Conservation (phyloP, 1,140 invertebrate species). For the Zaprionus davidi region DNA sequence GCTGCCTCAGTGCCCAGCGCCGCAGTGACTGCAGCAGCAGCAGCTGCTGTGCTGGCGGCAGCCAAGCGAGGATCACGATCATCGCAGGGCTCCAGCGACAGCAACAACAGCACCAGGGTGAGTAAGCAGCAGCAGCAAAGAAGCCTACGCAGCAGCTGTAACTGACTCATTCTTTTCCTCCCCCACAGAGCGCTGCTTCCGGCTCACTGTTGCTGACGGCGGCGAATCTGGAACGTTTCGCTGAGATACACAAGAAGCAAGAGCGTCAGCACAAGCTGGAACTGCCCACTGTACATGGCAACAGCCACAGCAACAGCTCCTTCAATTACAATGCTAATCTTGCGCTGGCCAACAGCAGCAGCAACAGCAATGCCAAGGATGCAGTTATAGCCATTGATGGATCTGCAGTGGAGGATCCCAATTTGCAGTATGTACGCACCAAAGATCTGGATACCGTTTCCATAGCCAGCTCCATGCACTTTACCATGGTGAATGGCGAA, state of each 20-base stretch:
- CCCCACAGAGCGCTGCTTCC: slow-evolving; percentile 90
- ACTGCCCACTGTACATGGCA: slow-evolving; percentile 73
- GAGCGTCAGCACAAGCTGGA: slow-evolving; percentile 71
- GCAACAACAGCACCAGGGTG: slow-evolving; percentile 91
- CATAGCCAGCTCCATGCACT: slow-evolving; percentile 93
- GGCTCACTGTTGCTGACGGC: slow-evolving; percentile 91
- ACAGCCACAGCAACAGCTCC: slow-evolving; percentile 46
- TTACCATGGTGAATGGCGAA: slow-evolving; percentile 92
- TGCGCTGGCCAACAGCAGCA: slow-evolving; percentile 45
- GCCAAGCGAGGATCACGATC: slow-evolving; percentile 88
- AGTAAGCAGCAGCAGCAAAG: slow-evolving; percentile 61
- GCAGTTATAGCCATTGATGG: slow-evolving; percentile 72
- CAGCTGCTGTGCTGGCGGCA: slow-evolving; percentile 66
- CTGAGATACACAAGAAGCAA: slow-evolving; percentile 87
- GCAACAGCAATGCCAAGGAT: slow-evolving; percentile 53
- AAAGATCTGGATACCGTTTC: slow-evolving; percentile 88
- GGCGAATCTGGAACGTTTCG: slow-evolving; percentile 88
- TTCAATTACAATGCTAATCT: slow-evolving; percentile 77
- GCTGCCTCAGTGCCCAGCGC: slow-evolving; percentile 53
- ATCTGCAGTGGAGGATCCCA: slow-evolving; percentile 53
- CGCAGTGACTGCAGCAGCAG: slow-evolving; percentile 79
- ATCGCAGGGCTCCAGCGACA: slow-evolving; percentile 90
- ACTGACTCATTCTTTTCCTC: slow-evolving; percentile 50
- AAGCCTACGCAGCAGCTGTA: neutral
- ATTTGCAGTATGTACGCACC: slow-evolving; percentile 81